Evolutionary conservation across 2,888 invertebrate species (phyloP), one percentile per base, ranked within the genome.

Genomic region (Ormyrus nitidulus): DNA sequence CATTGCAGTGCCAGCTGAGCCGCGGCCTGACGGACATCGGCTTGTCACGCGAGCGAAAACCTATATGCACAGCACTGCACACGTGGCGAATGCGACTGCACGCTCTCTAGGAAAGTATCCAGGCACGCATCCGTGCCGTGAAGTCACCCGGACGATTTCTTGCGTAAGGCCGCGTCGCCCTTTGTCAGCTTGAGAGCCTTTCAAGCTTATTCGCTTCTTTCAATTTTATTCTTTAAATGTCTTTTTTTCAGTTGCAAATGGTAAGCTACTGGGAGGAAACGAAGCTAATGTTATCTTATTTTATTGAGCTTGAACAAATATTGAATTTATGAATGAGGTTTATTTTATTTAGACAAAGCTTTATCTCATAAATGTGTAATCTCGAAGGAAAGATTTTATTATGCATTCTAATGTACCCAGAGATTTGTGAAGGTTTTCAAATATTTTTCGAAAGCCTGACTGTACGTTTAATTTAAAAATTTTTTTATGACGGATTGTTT

Each of bases 41-140:
- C 85, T 84, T 87, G 88, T 88, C 89, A 89, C 89, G 89, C 89
- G 85, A 89, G 51, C 68, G 58, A 19, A 19, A 19, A 19, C 19
- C 19, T 19, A 2, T 19, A 19, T 19, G 9, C 61, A 58, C 13
- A 9, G 4, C n/a, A 7, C 13, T n/a, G 5, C 7, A 53, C 4
- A 5, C 34, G 53, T 13, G 34, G 69, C 46, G 13, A 46, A 10
- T 59, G 54, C 58, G 34, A 51, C n/a, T 59, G 51, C 58, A 10
- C 49, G 46, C 11, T 19, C 44, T 19, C 9, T 59, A 66, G 65
- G 19, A 56, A 54, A 65, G 73, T 64, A 61, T 56, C 48, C 44
- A 53, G 54, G 19, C 64, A 56, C 73, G 64, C 54, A 64, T 54
- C n/a, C 34, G 51, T 53, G 19, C 19, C 19, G n/a, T 2, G 19